Evolutionary conservation across 2,797 vertebrate genomes (phyloP).

Genomic region (Sebastes matsubarae): DNA sequence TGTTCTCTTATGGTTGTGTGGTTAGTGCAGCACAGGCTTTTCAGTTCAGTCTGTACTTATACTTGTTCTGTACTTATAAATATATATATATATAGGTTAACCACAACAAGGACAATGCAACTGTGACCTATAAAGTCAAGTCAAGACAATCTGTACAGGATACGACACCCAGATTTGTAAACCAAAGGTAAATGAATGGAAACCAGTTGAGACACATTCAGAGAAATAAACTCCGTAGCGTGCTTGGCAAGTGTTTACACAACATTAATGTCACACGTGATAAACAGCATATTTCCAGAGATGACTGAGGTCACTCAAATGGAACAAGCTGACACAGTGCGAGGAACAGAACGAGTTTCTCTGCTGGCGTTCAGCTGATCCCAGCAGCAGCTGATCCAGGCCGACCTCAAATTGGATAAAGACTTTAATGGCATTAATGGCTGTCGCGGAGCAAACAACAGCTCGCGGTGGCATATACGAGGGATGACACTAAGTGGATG

Average conservation of each 20-base stretch:
- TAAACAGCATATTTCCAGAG: background rate
- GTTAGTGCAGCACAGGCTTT: background rate
- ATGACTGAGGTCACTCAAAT: background rate
- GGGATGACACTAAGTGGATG: constrained; percentile 21
- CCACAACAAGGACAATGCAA: background rate
- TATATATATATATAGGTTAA: background rate
- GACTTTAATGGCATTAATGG: constrained; percentile 57
- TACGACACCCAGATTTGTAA: background rate
- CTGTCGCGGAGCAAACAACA: constrained; percentile 43
- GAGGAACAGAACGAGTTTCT: background rate
- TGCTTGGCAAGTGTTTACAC: background rate
- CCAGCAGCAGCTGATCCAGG: constrained; percentile 43
- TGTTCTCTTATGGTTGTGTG: background rate
- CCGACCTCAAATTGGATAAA: constrained; percentile 59
- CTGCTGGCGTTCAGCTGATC: constrained; percentile 20
- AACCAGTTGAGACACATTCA: background rate
- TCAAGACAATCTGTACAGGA: background rate
- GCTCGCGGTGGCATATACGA: constrained; percentile 21
- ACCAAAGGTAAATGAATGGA: background rate
- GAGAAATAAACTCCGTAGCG: too few species aligned
- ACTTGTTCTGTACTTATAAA: background rate
- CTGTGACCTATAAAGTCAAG: background rate
- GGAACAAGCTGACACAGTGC: constrained; percentile 12
- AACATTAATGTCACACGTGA: background rate
- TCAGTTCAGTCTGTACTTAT: background rate